A percentile compares a stretch with the other conserved stretches of the same genome.
Conservation (phyloP, 2,797 vertebrate species). For the Neosilurus mollespiculum region DNA sequence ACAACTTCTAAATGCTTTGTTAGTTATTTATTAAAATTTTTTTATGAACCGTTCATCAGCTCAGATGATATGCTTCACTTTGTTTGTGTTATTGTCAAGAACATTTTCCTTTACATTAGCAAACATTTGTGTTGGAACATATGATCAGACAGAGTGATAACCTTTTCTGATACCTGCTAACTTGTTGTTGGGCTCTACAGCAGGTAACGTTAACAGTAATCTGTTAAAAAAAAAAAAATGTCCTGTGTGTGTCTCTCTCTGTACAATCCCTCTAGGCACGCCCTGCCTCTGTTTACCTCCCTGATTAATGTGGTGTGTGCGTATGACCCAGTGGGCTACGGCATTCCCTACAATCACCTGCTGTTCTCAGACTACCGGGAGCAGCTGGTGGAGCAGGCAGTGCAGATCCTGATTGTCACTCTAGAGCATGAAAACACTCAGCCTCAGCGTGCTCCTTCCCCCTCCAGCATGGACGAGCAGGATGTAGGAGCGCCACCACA, state of each 20-base stretch:
- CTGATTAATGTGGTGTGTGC: slow-evolving; percentile 94
- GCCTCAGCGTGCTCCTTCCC: slow-evolving; percentile 79
- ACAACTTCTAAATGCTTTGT: no score
- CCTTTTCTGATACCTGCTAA: neutral
- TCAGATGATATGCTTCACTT: neutral
- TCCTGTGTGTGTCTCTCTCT: neutral
- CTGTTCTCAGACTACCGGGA: slow-evolving; percentile 96
- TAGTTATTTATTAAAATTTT: neutral
- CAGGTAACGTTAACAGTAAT: neutral
- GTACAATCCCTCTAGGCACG: slow-evolving; percentile 75
- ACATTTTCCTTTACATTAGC: neutral
- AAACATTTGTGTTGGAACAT: neutral
- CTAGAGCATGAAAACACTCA: slow-evolving; percentile 87
- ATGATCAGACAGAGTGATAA: neutral
- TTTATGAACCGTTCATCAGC: neutral
- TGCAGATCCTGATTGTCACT: slow-evolving; percentile 94
- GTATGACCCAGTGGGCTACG: slow-evolving; percentile 96
- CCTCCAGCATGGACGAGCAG: slow-evolving; percentile 90
- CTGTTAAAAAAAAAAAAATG: neutral
- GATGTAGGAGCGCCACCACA: slow-evolving; percentile 74
- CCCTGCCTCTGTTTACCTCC: slow-evolving; percentile 94
- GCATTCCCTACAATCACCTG: slow-evolving; percentile 98
- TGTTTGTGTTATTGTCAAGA: neutral
- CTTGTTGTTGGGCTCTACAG: neutral
- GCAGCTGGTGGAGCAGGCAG: slow-evolving; percentile 93